Evolutionary conservation across 2,113 vertebrate genomes (phyloP), one percentile per base, ranked within the genome.

Genomic region (Poecile atricapillus): DNA sequence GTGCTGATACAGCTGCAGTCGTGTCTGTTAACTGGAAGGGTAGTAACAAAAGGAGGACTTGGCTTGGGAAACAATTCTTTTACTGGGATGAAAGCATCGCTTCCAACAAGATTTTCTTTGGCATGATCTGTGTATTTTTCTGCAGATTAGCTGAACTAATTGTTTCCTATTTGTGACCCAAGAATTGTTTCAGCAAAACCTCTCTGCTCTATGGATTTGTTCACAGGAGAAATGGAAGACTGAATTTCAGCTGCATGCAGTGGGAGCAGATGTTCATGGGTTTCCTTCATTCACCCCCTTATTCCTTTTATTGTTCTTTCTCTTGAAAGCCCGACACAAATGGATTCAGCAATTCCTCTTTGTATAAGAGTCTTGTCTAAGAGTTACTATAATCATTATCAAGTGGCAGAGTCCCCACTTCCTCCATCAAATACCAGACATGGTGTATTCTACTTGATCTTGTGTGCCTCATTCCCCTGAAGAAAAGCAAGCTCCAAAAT

Each of bases 21-120:
- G 2, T 30, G 64, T 53, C 76, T 90, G 35, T 47, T 90, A 49
- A 68, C 58, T 78, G 63, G 30, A 70, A 56, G 64, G 31, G 71
- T 50, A 52, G 56, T 50, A 87, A 56, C 52, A 70, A 80, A 83
- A 89, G 88, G 35, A 93, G 44, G 55, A 35, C 69, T 89, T 90
- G 94, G 86, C 89, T 93, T 78, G 86, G 93, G 83, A 93, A 95
- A 27, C 89, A 47, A 3, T 90, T 90, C 68, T 92, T 93, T 87
- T 83, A 90, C 83, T 81, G 86, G 83, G 89, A 83, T 94, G 93
- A 89, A 95, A 94, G n/a, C 69, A 71, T 81, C 0, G 1, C 83
- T 93, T 93, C 87, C 91, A 94, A 92, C 86, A 92, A 89, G 93
- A 92, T 96, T 97, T 97, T 95, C 77, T 94, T 97, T 97, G 96